Base-by-base conservation (phyloP, 2,797 vertebrate genomes). In the Enteromius argenteus region DNA sequence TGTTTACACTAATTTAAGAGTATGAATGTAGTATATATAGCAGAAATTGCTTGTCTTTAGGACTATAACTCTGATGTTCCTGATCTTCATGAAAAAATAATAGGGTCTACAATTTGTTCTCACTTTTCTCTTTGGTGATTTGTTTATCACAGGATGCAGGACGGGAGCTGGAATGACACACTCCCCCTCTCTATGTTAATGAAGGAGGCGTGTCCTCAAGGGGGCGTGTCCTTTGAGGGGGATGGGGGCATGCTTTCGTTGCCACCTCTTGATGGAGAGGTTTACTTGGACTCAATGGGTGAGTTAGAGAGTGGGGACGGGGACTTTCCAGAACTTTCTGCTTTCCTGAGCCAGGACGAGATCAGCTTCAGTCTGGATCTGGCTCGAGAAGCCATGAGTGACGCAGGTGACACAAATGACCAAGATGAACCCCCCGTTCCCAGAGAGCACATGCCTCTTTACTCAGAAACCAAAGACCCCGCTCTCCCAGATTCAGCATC, bases 271-370 rank as follows among this genome's bases (percentile, higher is more conserved):
- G 94, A 95, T 66, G 94, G 91, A 8, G 96, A 96, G 64, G 93
- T 96, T 77, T 97, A 95, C 92, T 89, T 93, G 86, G 96, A 97
- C 90, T 94, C 96, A 5, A 86, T 94, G 49, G 92, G 96, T 62
- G 95, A 96, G 82, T 76, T 95, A 88, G 95, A 95, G 82, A 95
- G 95, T 81, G 95, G 94, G 39, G 92, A 90, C 4, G 92, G 91
- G 71, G 92, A 93, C 88, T 96, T 96, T 91, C 93, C 95, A 3
- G 97, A 94, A 86, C 96, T 99, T 10, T 97, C 98, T 80, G 95
- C 96, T 67, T 99, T 99, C 89, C 95, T 99, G 88, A 99, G 92
- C 67, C 96, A 97, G 89, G 98, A 99, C 0, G 98, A 99, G 92
- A 97, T 99, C 75, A 91, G 94, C 88, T 97, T 92, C 85, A 99